Percentiles rank a stretch among this genome's conserved stretches.
These are phyloP conservation scores for Caenorhabditis drosophilae DNA, from an alignment of 2,888 invertebrate genomes.

Conservation along the genomic window DNA sequence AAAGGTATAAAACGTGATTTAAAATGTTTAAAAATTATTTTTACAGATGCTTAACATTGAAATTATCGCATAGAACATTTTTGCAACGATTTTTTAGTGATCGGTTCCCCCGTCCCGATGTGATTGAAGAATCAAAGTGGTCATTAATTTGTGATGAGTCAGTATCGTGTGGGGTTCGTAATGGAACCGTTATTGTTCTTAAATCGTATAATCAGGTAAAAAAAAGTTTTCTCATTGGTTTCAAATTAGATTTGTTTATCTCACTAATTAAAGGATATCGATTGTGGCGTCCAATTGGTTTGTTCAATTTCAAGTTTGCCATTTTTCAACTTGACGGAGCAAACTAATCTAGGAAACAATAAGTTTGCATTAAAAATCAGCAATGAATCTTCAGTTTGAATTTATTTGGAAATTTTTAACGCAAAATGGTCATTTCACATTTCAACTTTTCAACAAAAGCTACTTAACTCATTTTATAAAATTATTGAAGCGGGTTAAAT, in stretches of 20 bases:
- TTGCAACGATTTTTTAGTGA: constrained; percentile 84
- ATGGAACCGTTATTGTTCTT: constrained; percentile 86
- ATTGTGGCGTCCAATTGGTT: constrained; percentile 88
- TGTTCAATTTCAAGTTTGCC: constrained; percentile 86
- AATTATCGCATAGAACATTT: constrained; percentile 91
- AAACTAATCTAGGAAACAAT: constrained; percentile 70
- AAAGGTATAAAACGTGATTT: constrained; percentile 28
- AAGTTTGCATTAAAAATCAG: constrained; percentile 53
- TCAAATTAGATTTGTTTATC: too few relatives aligned
- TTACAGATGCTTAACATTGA: constrained; percentile 84
- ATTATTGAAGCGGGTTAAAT: not conserved
- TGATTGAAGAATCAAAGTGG: constrained; percentile 81
- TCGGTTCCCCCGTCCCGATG: constrained; percentile 45
- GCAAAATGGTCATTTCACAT: too few relatives aligned
- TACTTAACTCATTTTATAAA: too few relatives aligned
- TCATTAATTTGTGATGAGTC: constrained; percentile 69
- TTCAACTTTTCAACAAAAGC: too few relatives aligned
- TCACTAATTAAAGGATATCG: constrained; percentile 70
- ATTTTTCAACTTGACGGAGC: constrained; percentile 91
- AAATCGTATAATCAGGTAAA: constrained; percentile 71
- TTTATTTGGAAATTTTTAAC: not conserved
- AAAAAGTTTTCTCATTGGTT: not conserved
- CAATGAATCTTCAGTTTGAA: constrained; percentile 50
- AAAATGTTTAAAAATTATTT: not conserved
- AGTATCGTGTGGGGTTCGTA: constrained; percentile 83